These are phyloP conservation scores for Morone chrysops DNA, from an alignment of 2,113 vertebrate species.

Conservation along the genomic window DNA sequence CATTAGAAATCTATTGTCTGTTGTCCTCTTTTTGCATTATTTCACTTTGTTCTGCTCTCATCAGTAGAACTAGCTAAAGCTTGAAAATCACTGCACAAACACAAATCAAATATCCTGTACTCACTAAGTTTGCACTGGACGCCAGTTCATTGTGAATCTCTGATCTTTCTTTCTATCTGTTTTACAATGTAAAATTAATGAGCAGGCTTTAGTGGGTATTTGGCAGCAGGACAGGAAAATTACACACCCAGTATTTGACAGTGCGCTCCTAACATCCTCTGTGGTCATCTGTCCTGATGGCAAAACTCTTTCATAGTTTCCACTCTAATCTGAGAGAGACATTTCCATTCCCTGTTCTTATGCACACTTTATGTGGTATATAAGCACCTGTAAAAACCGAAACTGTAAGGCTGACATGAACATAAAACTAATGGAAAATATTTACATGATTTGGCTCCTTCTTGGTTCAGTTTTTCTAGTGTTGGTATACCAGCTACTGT, in stretches of 20 bases:
- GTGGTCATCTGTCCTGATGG: constrained; percentile 57
- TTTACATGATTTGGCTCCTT: background rate
- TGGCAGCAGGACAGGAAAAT: constrained; percentile 69
- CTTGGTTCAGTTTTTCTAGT: background rate
- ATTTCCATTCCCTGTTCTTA: constrained; percentile 8
- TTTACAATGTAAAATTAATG: constrained; percentile 60
- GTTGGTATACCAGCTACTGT: background rate
- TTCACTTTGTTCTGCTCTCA: background rate
- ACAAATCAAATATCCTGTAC: background rate
- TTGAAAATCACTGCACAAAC: background rate
- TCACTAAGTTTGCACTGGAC: background rate
- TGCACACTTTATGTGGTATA: background rate
- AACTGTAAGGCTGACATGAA: background rate
- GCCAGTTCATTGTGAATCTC: constrained; percentile 13
- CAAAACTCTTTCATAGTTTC: constrained; percentile 54
- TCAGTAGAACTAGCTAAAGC: background rate
- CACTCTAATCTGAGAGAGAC: constrained; percentile 36
- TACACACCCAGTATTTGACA: constrained; percentile 58
- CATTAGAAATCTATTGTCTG: too few species aligned
- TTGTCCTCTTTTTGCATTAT: too few species aligned
- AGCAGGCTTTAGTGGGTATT: constrained; percentile 65
- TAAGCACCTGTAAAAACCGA: background rate
- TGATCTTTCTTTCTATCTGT: constrained; percentile 49
- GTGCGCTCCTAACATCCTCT: constrained; percentile 61
- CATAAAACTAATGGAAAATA: background rate